Percentiles rank a stretch among this genome's conserved stretches.
Conservation (phyloP, 2,797 vertebrate genomes). For the Ciconia nigra region DNA sequence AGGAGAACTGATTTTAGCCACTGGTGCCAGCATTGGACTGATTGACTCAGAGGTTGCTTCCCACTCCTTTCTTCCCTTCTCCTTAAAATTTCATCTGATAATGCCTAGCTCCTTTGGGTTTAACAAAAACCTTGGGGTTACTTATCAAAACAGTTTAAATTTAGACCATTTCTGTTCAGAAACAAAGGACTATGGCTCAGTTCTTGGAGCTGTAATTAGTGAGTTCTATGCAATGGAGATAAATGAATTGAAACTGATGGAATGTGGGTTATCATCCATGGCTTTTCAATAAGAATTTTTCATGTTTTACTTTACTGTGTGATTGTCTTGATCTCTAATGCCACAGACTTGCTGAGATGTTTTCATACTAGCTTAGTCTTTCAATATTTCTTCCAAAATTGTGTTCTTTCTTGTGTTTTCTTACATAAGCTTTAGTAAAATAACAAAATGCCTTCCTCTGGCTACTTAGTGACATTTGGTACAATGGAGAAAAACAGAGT, state of each 20-base stretch:
- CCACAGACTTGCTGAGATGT: background rate
- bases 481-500: background rate
- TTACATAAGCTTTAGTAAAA: background rate
- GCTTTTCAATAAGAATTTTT: background rate
- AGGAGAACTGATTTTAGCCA: background rate
- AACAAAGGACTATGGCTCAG: background rate
- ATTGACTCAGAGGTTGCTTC: background rate
- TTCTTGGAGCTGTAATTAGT: background rate
- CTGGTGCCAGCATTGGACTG: background rate
- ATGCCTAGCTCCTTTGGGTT: background rate
- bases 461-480: background rate
- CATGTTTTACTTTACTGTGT: background rate
- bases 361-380: background rate
- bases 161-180: background rate
- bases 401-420: background rate
- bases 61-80: background rate
- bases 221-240: background rate
- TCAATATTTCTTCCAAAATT: background rate
- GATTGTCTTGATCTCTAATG: background rate
- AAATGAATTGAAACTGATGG: background rate
- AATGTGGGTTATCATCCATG: background rate
- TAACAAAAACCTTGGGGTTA: background rate
- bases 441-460: background rate
- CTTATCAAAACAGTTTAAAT: background rate
- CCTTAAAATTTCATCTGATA: background rate